Evolutionary conservation across 1,140 invertebrate genomes (phyloP).

Genomic region (Anoplophora glabripennis): DNA sequence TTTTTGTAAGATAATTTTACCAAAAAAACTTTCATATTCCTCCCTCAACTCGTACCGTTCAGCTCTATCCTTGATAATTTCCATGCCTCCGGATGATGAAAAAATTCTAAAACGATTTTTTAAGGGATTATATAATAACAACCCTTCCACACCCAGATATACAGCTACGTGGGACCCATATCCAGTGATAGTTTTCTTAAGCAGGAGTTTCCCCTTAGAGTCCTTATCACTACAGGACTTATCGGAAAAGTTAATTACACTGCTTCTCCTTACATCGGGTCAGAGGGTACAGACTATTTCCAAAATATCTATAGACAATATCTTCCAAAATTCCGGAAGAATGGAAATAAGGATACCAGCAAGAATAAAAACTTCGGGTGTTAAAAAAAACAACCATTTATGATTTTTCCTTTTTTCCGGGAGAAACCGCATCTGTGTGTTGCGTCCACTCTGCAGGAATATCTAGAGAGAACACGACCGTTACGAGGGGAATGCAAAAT

Average conservation of each 20-base stretch:
- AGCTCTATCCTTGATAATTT: background rate
- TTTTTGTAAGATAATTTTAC: too few species aligned
- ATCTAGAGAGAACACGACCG: constrained; percentile 9
- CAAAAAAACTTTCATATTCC: background rate
- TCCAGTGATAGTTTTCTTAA: background rate
- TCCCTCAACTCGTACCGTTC: background rate
- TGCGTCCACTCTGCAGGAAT: constrained; percentile 2
- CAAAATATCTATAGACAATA: too few species aligned
- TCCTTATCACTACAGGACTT: too few species aligned
- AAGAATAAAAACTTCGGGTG: constrained; percentile 19
- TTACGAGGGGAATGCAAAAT: background rate
- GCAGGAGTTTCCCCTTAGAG: background rate
- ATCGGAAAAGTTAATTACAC: too few species aligned
- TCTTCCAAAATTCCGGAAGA: background rate
- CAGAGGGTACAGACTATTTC: too few species aligned
- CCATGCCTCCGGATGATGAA: background rate
- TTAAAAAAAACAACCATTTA: constrained; percentile 6
- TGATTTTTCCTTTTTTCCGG: constrained; percentile 15
- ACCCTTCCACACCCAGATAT: background rate
- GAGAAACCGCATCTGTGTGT: constrained; percentile 15
- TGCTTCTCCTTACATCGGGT: too few species aligned
- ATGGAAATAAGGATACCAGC: constrained; percentile 14
- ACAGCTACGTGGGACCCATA: background rate
- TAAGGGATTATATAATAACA: background rate
- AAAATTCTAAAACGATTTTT: background rate